phyloP scores from a whole-genome alignment of 2,888 invertebrate species.

The Nomada goodeniana region DNA sequence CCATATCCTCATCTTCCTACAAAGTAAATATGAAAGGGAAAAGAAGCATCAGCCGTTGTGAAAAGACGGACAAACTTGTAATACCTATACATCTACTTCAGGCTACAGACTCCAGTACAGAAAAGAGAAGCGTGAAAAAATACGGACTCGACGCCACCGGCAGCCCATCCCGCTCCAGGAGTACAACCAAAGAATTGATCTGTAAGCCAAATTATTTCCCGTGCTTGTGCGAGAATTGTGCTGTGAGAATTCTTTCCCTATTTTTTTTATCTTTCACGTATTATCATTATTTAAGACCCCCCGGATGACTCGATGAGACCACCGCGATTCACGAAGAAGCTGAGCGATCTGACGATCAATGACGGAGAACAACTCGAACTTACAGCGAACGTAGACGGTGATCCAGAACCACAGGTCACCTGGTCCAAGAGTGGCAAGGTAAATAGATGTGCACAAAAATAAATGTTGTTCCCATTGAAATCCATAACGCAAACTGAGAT shows the following conservation, averaged over 20 bases:
- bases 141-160: slow-evolving; percentile 91
- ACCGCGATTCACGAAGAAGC: slow-evolving; percentile 92
- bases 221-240: no score
- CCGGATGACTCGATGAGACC: slow-evolving; percentile 94
- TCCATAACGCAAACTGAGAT: neutral
- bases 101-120: slow-evolving; percentile 64
- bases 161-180: slow-evolving; percentile 94
- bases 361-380: slow-evolving; percentile 96
- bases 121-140: slow-evolving; percentile 86
- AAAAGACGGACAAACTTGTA: neutral
- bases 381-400: slow-evolving; percentile 93
- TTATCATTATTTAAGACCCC: slow-evolving; percentile 87
- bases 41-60: no score
- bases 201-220: slow-evolving; percentile 85
- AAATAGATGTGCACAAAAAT: slow-evolving; percentile 57
- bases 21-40: slow-evolving; percentile 62
- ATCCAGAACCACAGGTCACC: slow-evolving; percentile 96
- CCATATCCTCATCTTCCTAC: slow-evolving; percentile 72
- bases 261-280: neutral
- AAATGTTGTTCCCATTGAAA: neutral
- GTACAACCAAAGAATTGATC: slow-evolving; percentile 95
- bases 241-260: no score
- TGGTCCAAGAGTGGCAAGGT: slow-evolving; percentile 96
- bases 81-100: slow-evolving; percentile 27
- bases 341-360: slow-evolving; percentile 90